phyloP scores from a whole-genome alignment of 35 echinoderm and acorn worm genomes.

The Apostichopus parvimensis region DNA sequence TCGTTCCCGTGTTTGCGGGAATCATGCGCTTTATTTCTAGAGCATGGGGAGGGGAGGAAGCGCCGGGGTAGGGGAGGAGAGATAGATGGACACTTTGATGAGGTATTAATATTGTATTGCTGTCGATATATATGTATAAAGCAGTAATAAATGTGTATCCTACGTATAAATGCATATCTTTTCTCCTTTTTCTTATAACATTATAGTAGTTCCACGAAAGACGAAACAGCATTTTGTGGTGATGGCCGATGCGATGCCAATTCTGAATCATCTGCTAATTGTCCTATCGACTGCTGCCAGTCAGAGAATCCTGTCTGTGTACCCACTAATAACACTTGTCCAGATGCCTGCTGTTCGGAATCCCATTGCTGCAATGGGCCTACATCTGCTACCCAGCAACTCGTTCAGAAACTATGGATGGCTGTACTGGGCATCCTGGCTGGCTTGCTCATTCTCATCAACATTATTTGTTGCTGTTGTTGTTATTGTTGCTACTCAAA shows the following conservation, averaged over 20 bases:
- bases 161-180: too few species aligned
- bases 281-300: constrained; percentile 36
- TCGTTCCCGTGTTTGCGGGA: too few species aligned
- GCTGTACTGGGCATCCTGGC: constrained; percentile 8
- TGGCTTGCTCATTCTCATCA: neutral
- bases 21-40: too few species aligned
- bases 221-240: constrained; percentile 14
- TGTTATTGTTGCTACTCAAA: constrained; percentile 49
- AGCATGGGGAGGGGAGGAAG: too few species aligned
- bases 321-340: constrained; percentile 30
- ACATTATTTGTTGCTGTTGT: constrained; percentile 36
- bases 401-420: constrained; percentile 22
- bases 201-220: constrained; percentile 17
- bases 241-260: constrained; percentile 43
- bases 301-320: constrained; percentile 19
- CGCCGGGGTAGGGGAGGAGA: too few species aligned
- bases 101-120: too few species aligned
- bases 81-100: too few species aligned
- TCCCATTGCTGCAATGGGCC: constrained; percentile 17
- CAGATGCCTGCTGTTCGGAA: constrained; percentile 24
- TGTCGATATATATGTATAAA: too few species aligned
- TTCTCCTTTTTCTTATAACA: neutral
- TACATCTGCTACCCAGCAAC: neutral
- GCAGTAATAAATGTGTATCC: too few species aligned
- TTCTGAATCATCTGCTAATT: neutral